Conservation (phyloP, 2,888 invertebrate species). For the Leptarthrus brevirostris region DNA sequence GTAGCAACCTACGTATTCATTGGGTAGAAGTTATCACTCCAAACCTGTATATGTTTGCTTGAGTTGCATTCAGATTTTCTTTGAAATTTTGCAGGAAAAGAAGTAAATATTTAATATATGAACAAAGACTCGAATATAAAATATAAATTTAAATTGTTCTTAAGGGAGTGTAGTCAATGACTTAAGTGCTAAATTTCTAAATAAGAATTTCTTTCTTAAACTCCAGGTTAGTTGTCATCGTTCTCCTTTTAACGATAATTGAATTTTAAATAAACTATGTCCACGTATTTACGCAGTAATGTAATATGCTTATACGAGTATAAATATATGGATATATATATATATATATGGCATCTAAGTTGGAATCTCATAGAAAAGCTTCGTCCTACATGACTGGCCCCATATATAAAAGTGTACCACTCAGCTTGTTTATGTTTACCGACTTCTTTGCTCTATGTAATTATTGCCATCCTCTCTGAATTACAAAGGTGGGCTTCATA, state of each 20-base stretch:
- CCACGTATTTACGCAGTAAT: slow-evolving; percentile 21
- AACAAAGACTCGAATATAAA: too few species aligned
- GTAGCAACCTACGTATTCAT: too few species aligned
- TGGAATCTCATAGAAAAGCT: not conserved
- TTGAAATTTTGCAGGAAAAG: too few species aligned
- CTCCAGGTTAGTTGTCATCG: slow-evolving; percentile 9
- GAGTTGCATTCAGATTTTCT: too few species aligned
- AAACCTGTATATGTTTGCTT: too few species aligned
- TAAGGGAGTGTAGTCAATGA: too few species aligned
- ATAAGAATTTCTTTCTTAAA: too few species aligned
- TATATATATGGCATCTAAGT: not conserved
- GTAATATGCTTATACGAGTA: not conserved
- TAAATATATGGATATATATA: too few species aligned
- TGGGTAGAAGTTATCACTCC: too few species aligned
- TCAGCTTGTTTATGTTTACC: slow-evolving; percentile 40
- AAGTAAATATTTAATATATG: too few species aligned
- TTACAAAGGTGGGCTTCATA: slow-evolving; percentile 26
- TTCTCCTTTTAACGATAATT: slow-evolving; percentile 27
- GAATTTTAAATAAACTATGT: slow-evolving; percentile 30
- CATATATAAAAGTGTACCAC: slow-evolving; percentile 29
- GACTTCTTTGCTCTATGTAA: slow-evolving; percentile 40
- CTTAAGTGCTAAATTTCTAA: too few species aligned
- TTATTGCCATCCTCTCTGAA: slow-evolving; percentile 19
- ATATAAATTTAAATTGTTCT: too few species aligned
- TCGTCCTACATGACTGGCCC: not conserved